Percentiles rank a stretch among this genome's conserved stretches.
Evolutionary conservation across 2,113 vertebrate species (phyloP).

Genomic region (Rhipidura dahli): DNA sequence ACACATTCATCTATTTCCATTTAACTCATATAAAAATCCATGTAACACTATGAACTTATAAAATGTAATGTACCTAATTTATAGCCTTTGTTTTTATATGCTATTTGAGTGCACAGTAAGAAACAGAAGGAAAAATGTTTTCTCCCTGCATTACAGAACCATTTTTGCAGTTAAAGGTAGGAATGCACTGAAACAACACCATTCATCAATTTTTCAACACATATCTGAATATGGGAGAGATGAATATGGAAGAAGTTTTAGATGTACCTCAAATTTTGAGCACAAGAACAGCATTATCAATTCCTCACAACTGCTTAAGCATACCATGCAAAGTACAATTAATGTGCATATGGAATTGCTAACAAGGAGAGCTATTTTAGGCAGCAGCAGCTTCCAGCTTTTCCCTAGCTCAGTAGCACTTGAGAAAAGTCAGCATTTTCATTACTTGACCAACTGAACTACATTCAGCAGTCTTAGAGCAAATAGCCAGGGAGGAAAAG

Average conservation of each 20-base stretch:
- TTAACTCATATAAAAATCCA: not conserved
- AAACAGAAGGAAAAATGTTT: not conserved
- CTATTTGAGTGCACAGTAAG: not conserved
- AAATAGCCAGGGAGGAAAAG: not conserved
- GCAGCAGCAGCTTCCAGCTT: not conserved
- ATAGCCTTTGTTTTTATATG: not conserved
- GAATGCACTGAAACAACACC: not conserved
- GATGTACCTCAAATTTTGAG: not conserved
- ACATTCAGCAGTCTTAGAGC: not conserved
- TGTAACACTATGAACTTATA: not conserved
- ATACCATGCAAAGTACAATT: rapidly evolving
- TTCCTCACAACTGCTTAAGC: not conserved
- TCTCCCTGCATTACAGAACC: not conserved
- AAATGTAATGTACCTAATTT: not conserved
- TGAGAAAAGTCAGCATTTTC: not conserved
- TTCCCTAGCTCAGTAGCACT: not conserved
- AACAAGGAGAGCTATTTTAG: not conserved
- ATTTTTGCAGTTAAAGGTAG: not conserved
- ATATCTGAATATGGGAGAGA: not conserved
- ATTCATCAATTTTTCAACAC: not conserved
- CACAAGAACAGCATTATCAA: not conserved
- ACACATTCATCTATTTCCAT: not conserved
- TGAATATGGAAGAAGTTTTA: not conserved
- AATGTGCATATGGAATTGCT: not conserved
- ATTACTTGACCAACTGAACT: not conserved